Evolutionary conservation across 1,140 invertebrate genomes (phyloP), one percentile per base, ranked within the genome.

Genomic region (Batillaria attramentaria): DNA sequence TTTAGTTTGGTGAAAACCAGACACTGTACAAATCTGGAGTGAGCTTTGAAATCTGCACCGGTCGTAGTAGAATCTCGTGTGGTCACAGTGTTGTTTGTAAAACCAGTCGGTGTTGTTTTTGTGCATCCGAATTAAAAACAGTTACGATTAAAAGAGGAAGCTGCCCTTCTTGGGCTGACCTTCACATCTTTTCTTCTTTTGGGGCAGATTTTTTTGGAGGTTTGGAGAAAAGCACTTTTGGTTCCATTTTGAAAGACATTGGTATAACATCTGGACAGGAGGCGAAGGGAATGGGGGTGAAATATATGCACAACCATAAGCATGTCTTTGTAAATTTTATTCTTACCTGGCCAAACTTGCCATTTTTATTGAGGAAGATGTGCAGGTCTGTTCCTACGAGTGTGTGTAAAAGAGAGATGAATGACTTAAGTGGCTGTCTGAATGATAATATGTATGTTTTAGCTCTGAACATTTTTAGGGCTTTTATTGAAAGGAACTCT

Each of bases 271-370:
- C n/a, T n/a, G n/a, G n/a, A n/a, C n/a, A n/a, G n/a, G n/a, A n/a
- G n/a, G n/a, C n/a, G n/a, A n/a, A n/a, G n/a, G n/a, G n/a, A n/a
- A n/a, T n/a, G n/a, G n/a, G n/a, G n/a, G n/a, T n/a, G n/a, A n/a
- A n/a, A n/a, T n/a, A n/a, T n/a, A n/a, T n/a, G n/a, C n/a, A n/a
- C n/a, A n/a, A n/a, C n/a, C n/a, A n/a, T n/a, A n/a, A n/a, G n/a
- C n/a, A n/a, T n/a, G 33, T 31, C 57, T 31, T 28, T 62, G n/a
- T 31, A 62, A 28, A 70, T 70, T 24, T 42, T n/a, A 42, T 74
- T 46, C 31, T 41, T 50, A 65, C 73, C 42, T 54, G 60, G 73
- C 73, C 73, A 75, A 42, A 75, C 57, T 75, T 75, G 73, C 73
- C 73, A 75, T 50, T 20, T 31, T n/a, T 50, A 50, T 41, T 28